Evolutionary conservation across 2,113 vertebrate species (phyloP).

Genomic region (Gila orcuttii): DNA sequence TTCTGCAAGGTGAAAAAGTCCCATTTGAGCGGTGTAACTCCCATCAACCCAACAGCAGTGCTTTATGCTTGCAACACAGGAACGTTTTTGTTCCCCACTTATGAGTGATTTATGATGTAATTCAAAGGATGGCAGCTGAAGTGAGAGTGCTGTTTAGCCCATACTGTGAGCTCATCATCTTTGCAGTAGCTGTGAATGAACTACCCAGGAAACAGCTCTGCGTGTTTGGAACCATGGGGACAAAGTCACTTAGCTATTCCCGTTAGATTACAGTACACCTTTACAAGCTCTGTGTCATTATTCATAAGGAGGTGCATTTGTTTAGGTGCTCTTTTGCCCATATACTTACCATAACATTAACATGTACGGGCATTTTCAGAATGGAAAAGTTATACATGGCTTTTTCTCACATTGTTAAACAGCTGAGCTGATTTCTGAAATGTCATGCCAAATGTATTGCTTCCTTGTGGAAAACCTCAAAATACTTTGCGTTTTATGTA

Average conservation of each 20-base stretch:
- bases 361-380: constrained; percentile 1
- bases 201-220: constrained; percentile 23
- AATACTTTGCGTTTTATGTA: background rate
- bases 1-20: constrained; percentile 47
- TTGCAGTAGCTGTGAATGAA: constrained; percentile 36
- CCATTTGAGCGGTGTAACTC: constrained; percentile 1
- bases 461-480: background rate
- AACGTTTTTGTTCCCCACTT: constrained; percentile 20
- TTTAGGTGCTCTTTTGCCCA: constrained; percentile 17
- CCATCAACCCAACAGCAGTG: constrained; percentile 20
- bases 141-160: constrained; percentile 37
- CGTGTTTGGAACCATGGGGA: constrained; percentile 17
- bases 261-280: constrained; percentile 35
- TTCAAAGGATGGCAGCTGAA: constrained; percentile 28
- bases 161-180: constrained; percentile 38
- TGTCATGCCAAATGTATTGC: background rate
- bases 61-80: constrained; percentile 27
- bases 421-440: background rate
- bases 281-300: constrained; percentile 22
- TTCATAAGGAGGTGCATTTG: constrained; percentile 17
- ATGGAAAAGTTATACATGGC: constrained; percentile 12
- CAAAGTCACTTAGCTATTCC: constrained; percentile 30
- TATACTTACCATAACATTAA: constrained; percentile 28
- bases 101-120: constrained; percentile 55
- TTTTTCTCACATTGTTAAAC: background rate